Base-by-base conservation (phyloP, 2,797 vertebrate species). In the Brachymystax lenok region DNA sequence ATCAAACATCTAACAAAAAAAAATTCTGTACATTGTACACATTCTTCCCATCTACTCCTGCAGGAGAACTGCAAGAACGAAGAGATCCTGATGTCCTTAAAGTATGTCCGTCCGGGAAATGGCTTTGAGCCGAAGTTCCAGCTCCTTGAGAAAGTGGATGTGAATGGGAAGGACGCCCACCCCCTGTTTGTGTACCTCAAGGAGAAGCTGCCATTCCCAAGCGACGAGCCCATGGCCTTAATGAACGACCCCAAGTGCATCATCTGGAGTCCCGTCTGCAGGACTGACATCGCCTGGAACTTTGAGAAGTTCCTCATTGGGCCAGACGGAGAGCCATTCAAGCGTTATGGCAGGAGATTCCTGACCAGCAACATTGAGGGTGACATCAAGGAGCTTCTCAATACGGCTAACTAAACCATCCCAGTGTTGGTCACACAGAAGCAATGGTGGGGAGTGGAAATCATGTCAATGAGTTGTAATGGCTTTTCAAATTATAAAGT, bases 281-380 rank as follows among this genome's bases (percentile, higher is more conserved):
- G 97, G 82, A 96, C 92, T 50, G 97, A 99, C 77, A 77, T 99
- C 76, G 8, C 96, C 82, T 99, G 98, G 97, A 99, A 99, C 91
- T 99, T 98, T 0, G 98, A 99, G 91, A 99, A 99, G 94, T 99
- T 99, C 91, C 95, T 99, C 50, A 90, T 99, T 0, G 94, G 92
- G 12, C 90, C 91, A 0, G 95, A 98, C 0, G 97, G 97, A 0
- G 91, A 92, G 28, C 97, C 97, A 0, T 96, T 97, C 89, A 97
- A 95, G 74, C 95, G 97, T 6, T 98, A 99, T 94, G 96, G 97
- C 93, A 93, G 95, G 24, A 90, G 16, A 5, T 99, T 96, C 52
- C 95, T 96, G 76, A 99, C 98, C 83, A 96, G 93, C 83, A 91
- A 94, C 88, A 93, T 99, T 6, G 94, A 96, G 74, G 92, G 87